Percentiles rank a stretch among this genome's conserved stretches.
phyloP scores from a whole-genome alignment of 1,140 invertebrate species.

The Meteorus sp. region DNA sequence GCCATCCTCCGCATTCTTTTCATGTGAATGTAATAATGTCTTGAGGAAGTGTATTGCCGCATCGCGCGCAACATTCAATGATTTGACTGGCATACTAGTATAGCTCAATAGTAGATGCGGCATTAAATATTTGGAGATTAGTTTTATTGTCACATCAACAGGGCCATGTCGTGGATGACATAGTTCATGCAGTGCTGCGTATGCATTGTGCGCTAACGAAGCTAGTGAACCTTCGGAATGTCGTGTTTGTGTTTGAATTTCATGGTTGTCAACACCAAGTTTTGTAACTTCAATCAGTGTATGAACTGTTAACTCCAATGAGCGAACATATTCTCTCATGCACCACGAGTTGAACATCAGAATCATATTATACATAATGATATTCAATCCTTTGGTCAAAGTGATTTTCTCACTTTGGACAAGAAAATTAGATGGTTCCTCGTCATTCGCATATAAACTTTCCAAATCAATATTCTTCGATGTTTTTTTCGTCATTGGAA shows the following conservation, averaged over 20 bases:
- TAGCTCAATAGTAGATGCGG: slow-evolving; percentile 54
- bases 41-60: slow-evolving; percentile 60
- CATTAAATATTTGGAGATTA: slow-evolving; percentile 59
- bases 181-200: slow-evolving; percentile 53
- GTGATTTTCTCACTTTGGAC: slow-evolving; percentile 38
- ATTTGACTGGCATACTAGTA: slow-evolving; percentile 50
- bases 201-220: slow-evolving; percentile 57
- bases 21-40: slow-evolving; percentile 50
- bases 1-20: slow-evolving; percentile 46
- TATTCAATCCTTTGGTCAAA: slow-evolving; percentile 45
- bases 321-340: slow-evolving; percentile 56
- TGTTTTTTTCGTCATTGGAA: slow-evolving; percentile 33
- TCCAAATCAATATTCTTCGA: slow-evolving; percentile 31
- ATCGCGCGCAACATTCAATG: slow-evolving; percentile 53
- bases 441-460: slow-evolving; percentile 43
- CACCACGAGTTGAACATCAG: slow-evolving; percentile 55
- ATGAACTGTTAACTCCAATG: slow-evolving; percentile 57
- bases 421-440: slow-evolving; percentile 22
- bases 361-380: slow-evolving; percentile 55
- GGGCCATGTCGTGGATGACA: slow-evolving; percentile 59
- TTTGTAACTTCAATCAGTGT: slow-evolving; percentile 58
- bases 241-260: slow-evolving; percentile 28
- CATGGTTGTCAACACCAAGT: slow-evolving; percentile 50
- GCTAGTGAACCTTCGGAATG: slow-evolving; percentile 34
- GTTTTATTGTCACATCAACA: slow-evolving; percentile 48